Percentiles rank a stretch among this genome's conserved stretches.
phyloP scores from a whole-genome alignment of 2,888 invertebrate genomes.

The Actias luna region DNA sequence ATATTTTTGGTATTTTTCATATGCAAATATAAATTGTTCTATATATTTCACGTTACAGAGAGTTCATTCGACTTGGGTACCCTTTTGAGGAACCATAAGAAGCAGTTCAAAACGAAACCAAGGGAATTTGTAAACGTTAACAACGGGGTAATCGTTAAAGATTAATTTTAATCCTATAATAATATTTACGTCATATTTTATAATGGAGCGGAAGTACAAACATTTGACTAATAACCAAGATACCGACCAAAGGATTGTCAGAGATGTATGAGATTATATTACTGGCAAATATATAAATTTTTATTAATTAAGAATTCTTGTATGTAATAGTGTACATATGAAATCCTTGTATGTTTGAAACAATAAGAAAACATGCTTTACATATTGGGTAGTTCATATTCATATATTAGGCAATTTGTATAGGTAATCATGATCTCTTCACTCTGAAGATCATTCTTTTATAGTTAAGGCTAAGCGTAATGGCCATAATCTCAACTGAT shows the following conservation, averaged over 20 bases:
- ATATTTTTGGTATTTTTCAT: background rate
- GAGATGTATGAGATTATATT: background rate
- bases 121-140: conserved; percentile 59
- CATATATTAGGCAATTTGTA: too few relatives aligned
- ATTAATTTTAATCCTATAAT: conserved; percentile 17
- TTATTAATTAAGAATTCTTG: background rate
- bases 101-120: conserved; percentile 64
- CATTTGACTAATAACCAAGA: background rate
- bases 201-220: background rate
- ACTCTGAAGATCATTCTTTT: too few relatives aligned
- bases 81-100: conserved; percentile 54
- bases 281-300: background rate
- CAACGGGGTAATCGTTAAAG: conserved; percentile 50
- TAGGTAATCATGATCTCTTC: too few relatives aligned
- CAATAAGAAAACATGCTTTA: background rate
- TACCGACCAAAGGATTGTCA: background rate
- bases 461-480: too few relatives aligned
- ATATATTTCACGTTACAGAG: conserved; percentile 46
- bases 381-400: too few relatives aligned
- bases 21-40: background rate
- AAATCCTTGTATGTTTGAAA: background rate
- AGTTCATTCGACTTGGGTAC: conserved; percentile 60
- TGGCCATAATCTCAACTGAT: too few relatives aligned
- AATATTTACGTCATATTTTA: background rate
- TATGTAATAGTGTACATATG: background rate